Base-by-base conservation (phyloP, 1,140 invertebrate species). In the Trachelipus rathkii region DNA sequence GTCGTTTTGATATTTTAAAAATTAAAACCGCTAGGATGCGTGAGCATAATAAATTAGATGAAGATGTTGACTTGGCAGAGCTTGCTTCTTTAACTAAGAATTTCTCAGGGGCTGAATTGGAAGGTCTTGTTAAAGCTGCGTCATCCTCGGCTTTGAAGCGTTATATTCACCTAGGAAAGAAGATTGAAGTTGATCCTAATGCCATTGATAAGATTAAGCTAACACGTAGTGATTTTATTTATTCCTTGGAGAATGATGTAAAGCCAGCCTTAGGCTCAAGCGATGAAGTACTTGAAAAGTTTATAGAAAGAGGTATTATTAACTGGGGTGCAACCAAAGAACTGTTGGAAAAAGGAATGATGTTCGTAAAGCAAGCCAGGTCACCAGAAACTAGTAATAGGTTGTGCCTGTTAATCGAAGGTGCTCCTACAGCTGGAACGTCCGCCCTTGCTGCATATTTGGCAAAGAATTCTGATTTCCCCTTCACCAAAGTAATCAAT, bases 121-220 rank as follows among this genome's bases (percentile, higher is more conserved):
- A 99, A 88, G 98, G 97, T 85, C 87, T 99, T 77, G 96, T 99
- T 0, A 88, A 97, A 81, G 96, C 97, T 10, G 96, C 98, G 0
- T 96, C 98, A 85, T 98, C 97, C 68, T 97, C 95, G 10, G 98
- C 98, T 6, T 98, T 99, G 94, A 99, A 99, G 86, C 89, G 96
- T 44, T 87, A 99, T 45, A 97, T 99, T 79, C 99, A 99, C 87
- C 95, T 95, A 1, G 90, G 95, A 0, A 93, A 89, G 80, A 99
- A 98, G 85, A 96, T 99, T 23, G 95, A 98, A 85, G 92, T 99
- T 3, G 97, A 99, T 87, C 93, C 96, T 0, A 92, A 97, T 82
- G 98, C 96, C 24, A 92, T 96, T 87, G 95, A 98, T 83, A 99
- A 99, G 84, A 87, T 99, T 2, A 90, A 91, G 85, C 92, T 75